Percentiles rank a stretch among this genome's conserved stretches.
Evolutionary conservation across 2,888 invertebrate species (phyloP).

Genomic region (Octodonta nipae): DNA sequence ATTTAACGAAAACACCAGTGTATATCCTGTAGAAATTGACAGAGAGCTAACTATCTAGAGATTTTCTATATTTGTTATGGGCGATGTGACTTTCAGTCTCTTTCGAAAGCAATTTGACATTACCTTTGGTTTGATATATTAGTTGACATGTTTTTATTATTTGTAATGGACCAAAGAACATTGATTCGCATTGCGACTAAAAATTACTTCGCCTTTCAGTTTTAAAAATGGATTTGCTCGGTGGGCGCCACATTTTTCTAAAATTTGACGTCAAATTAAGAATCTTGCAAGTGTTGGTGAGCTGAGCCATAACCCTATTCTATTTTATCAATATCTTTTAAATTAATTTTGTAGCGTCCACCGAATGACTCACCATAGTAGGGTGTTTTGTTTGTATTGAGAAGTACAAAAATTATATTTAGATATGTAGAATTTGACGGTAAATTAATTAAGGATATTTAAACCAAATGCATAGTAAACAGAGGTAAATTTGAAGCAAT

Average conservation of each 20-base stretch:
- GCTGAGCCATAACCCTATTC: too few species aligned
- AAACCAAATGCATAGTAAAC: slow-evolving; percentile 7
- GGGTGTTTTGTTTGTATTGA: slow-evolving; percentile 7
- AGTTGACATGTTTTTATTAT: too few species aligned
- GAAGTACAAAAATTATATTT: slow-evolving; percentile 5
- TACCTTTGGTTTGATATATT: too few species aligned
- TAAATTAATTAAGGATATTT: slow-evolving; percentile 2
- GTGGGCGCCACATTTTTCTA: too few species aligned
- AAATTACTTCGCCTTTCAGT: too few species aligned
- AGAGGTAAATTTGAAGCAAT: slow-evolving; percentile 11
- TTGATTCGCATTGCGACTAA: too few species aligned
- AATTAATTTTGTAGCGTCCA: neutral
- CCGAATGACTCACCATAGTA: too few species aligned
- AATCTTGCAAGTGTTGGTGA: too few species aligned
- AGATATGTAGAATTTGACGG: slow-evolving; percentile 1
- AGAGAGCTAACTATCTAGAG: neutral
- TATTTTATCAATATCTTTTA: neutral
- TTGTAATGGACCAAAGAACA: too few species aligned
- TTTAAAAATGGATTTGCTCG: too few species aligned
- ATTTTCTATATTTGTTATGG: neutral
- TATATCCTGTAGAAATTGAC: slow-evolving; percentile 13
- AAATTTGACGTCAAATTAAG: too few species aligned
- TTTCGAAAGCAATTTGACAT: too few species aligned
- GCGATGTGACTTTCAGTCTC: neutral
- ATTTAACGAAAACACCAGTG: slow-evolving; percentile 16